phyloP scores from a whole-genome alignment of 2,113 vertebrate genomes.

The Lathamus discolor region DNA sequence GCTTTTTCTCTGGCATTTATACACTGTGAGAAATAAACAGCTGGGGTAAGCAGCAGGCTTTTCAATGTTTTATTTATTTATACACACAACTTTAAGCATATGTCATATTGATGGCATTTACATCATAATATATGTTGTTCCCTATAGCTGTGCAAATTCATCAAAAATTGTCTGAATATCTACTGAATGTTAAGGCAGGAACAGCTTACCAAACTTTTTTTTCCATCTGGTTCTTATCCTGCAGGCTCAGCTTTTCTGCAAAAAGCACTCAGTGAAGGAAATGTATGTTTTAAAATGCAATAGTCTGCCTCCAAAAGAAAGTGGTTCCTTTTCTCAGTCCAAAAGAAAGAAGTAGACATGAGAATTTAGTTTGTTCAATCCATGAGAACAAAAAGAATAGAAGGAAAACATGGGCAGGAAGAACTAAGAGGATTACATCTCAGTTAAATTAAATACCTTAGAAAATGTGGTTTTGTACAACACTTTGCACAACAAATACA shows the following conservation, averaged over 20 bases:
- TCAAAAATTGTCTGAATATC: constrained; percentile 70
- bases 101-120: constrained; percentile 80
- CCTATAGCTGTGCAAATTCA: constrained; percentile 74
- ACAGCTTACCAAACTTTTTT: constrained; percentile 65
- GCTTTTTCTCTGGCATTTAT: constrained; percentile 64
- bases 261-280: constrained; percentile 50
- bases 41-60: constrained; percentile 74
- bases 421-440: neutral
- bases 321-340: neutral
- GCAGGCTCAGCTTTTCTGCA: constrained; percentile 70
- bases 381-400: neutral
- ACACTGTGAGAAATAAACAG: constrained; percentile 74
- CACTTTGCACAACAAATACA: neutral
- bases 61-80: constrained; percentile 80
- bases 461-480: neutral
- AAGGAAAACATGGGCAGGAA: neutral
- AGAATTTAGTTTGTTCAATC: neutral
- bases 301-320: constrained; percentile 24
- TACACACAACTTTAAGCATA: constrained; percentile 75
- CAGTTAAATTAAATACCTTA: neutral
- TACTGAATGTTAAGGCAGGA: constrained; percentile 51
- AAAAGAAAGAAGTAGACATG: neutral
- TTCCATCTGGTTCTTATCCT: constrained; percentile 71
- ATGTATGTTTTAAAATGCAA: constrained; percentile 49
- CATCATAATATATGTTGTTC: constrained; percentile 79